These are phyloP conservation scores for Cygnus buccinator DNA, from an alignment of 2,113 vertebrate species.

Conservation along the genomic window DNA sequence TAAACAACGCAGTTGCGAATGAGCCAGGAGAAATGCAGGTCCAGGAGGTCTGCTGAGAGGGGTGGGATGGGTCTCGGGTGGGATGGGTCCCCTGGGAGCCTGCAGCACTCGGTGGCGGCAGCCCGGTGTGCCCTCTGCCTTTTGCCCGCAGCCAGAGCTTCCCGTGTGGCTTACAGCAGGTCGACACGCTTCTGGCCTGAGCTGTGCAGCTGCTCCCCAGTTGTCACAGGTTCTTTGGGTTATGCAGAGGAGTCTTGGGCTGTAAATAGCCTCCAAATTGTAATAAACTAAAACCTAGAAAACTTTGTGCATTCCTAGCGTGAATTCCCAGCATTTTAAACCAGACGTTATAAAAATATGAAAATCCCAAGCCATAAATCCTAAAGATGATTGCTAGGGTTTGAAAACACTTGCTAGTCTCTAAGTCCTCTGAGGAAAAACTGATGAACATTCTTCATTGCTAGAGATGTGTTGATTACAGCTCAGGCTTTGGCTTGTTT, in stretches of 20 bases:
- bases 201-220: no score
- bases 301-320: neutral
- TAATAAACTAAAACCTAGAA: neutral
- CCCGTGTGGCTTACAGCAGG: no score
- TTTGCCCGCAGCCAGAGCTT: no score
- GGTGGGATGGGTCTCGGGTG: no score
- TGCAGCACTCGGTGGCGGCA: no score
- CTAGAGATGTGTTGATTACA: constrained; percentile 29
- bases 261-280: neutral
- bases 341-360: neutral
- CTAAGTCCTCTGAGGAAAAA: constrained; percentile 10
- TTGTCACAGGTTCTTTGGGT: neutral
- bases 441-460: neutral
- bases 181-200: no score
- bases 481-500: constrained; percentile 1
- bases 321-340: neutral
- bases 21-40: no score
- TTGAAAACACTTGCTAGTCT: neutral
- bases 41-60: no score
- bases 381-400: neutral
- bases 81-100: no score
- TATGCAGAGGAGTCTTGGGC: neutral
- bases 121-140: no score
- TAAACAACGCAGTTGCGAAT: no score
- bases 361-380: neutral